Evolutionary conservation across 2,113 vertebrate species (phyloP).

Genomic region (Colaptes auratus): DNA sequence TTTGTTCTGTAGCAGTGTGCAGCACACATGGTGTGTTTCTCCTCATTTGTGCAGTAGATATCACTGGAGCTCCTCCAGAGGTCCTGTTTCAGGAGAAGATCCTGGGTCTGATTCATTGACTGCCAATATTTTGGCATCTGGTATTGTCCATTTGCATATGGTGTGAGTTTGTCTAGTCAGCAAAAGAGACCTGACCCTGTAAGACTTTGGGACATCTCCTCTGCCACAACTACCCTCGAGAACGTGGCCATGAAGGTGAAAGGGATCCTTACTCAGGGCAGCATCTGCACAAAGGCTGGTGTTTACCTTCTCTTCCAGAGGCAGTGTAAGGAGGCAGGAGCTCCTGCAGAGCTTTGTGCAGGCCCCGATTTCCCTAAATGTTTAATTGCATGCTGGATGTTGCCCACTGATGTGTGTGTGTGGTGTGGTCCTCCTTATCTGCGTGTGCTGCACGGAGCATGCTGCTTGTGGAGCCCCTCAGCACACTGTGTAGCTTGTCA

Average conservation of each 20-base stretch:
- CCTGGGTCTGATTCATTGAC: neutral
- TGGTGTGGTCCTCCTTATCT: neutral
- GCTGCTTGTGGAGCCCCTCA: neutral
- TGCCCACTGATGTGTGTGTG: neutral
- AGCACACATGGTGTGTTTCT: neutral
- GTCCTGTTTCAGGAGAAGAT: neutral
- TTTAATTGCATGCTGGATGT: slow-evolving; percentile 4
- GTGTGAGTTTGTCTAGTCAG: neutral
- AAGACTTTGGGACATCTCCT: neutral
- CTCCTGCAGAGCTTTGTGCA: neutral
- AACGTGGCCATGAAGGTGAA: neutral
- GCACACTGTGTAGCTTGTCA: neutral
- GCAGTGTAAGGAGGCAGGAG: neutral
- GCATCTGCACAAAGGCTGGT: neutral
- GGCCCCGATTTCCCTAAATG: neutral
- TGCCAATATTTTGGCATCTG: neutral
- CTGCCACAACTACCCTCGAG: neutral
- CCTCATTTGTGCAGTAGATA: neutral
- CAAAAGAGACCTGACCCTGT: neutral
- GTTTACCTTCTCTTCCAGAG: neutral
- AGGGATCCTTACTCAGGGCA: neutral
- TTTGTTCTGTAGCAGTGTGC: neutral
- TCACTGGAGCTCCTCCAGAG: neutral
- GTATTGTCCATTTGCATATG: neutral
- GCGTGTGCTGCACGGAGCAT: neutral